Evolutionary conservation across 2,888 invertebrate species (phyloP), one percentile per base, ranked within the genome.

Genomic region (Pseudococcus viburni): DNA sequence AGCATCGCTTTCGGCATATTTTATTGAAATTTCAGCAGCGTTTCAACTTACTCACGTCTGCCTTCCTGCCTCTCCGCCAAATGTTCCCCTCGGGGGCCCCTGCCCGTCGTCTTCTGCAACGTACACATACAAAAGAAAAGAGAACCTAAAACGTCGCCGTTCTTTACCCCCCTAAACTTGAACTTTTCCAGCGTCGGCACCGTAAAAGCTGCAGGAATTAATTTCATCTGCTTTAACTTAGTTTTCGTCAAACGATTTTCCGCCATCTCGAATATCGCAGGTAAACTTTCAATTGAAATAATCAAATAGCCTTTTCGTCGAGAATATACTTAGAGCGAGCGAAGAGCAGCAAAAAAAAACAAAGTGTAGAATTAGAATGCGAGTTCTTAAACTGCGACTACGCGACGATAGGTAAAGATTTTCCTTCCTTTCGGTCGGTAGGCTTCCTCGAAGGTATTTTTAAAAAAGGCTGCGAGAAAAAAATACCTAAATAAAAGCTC

Each of bases 201-300:
- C 83, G 88, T 73, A 83, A 88, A 87, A 88, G 88, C 88, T 88
- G 48, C 48, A 39, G 42, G 88, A 88, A 88, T 88, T 88, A 88
- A 88, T 88, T 88, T 59, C 55, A 80, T 80, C 83, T 83, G 17
- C 80, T 88, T 48, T 73, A 68, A 73, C 88, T 88, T 51, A 88
- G 86, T 86, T 88, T 88, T 88, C 88, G 88, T 88, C 88, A 88
- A 88, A 88, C 88, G 88, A 88, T 88, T 88, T 88, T 88, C 88
- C 88, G 88, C 88, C 83, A 55, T 22, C 88, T 88, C 88, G 88
- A 83, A 88, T 88, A 88, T 88, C 64, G 59, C 51, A 88, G 88
- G 88, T 88, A 88, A 88, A 88, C 88, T 83, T 88, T 88, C 88
- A 88, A 88, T 88, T 88, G 88, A 88, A 88, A 83, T 88, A 83